Evolutionary conservation across 1,140 invertebrate genomes (phyloP), one percentile per base, ranked within the genome.

Genomic region (Coenobita brevimanus): DNA sequence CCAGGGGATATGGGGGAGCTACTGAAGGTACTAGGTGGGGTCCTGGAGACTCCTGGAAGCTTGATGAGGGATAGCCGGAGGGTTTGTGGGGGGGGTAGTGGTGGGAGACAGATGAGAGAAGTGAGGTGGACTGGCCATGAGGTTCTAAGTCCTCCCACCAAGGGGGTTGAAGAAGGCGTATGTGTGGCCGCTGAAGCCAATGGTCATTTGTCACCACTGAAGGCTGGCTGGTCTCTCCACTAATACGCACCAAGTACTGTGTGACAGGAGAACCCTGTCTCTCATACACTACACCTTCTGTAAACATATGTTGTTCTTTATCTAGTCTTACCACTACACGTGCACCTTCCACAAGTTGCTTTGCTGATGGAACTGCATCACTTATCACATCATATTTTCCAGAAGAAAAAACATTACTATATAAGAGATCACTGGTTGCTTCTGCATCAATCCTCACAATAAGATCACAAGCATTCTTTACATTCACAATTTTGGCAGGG

Each of bases 101-200:
- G 76, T 75, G 85, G 71, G 78, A 79, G 57, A 46, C 54, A 41
- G 71, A 60, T 76, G 89, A 91, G 76, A 60, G 69, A 78, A 57
- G 50, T 36, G 80, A 71, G 73, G 89, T 90, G 91, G 89, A 82
- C 46, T 90, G 33, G 81, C 46, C 76, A 60, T 80, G 76, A 88
- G 88, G 57, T 91, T 97, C 97, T 64, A 99, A 93, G 92, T 99
- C 98, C 91, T 99, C 98, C 93, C 95, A 97, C 98, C 98, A 99
- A 0, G 98, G 98, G 17, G 98, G 97, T 91, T 96, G 95, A 80
- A 99, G 92, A 1, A 99, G 94, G n/a, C 98, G 94, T 54, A 99
- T 92, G 92, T 98, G 97, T 1, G 98, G 97, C 43, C 98, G 94
- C 91, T 96, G 96, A 75, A 97, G 95, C 89, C 95, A 94, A 86